Evolutionary conservation across 2,113 vertebrate genomes (phyloP).

Genomic region (Sialia sialis): DNA sequence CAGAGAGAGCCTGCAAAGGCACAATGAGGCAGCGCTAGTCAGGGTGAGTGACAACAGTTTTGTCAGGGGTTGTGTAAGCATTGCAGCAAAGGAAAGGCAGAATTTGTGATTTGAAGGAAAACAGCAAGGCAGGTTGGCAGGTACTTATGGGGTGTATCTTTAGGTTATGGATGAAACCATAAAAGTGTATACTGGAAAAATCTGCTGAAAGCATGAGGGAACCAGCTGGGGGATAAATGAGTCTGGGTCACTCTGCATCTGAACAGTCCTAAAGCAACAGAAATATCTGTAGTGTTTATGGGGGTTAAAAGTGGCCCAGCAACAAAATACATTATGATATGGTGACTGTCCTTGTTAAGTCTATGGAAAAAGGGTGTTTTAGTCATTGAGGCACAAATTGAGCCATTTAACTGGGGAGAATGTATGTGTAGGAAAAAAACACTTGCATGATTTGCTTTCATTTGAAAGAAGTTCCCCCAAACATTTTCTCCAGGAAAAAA

Average conservation of each 20-base stretch:
- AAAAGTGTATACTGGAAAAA: neutral
- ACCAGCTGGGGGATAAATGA: neutral
- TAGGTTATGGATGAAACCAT: neutral
- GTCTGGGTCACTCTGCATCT: neutral
- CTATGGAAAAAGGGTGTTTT: neutral
- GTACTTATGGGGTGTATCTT: neutral
- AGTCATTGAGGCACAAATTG: neutral
- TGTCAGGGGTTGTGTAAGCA: neutral
- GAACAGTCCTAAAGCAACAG: neutral
- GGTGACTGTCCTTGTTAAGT: neutral
- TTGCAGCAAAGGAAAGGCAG: neutral
- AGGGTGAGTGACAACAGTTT: neutral
- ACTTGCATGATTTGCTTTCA: neutral
- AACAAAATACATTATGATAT: neutral
- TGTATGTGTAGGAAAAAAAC: neutral
- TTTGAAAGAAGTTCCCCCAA: neutral
- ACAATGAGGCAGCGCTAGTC: neutral
- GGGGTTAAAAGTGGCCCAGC: neutral
- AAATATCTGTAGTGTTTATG: neutral
- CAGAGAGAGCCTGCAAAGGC: neutral
- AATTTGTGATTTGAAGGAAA: neutral
- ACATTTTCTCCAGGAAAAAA: neutral
- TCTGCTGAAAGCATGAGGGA: neutral
- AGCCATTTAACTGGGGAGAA: neutral
- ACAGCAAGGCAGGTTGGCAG: neutral